These are phyloP conservation scores for Notamacropus eugenii DNA, from an alignment of 2,797 vertebrate species.

Conservation along the genomic window DNA sequence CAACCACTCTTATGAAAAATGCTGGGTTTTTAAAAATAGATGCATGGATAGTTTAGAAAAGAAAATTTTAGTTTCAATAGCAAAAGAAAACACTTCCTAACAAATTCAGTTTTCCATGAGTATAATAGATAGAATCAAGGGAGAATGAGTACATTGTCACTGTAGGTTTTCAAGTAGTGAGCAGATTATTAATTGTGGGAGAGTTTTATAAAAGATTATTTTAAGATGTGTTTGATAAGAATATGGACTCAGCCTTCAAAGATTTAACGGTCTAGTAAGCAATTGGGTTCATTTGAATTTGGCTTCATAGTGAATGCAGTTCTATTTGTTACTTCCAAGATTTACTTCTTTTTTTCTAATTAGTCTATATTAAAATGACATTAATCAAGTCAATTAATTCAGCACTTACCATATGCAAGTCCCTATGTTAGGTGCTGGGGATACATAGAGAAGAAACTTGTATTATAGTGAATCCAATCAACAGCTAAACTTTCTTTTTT, in stretches of 20 bases:
- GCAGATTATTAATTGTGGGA: neutral
- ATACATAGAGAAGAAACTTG: neutral
- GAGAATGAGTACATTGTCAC: neutral
- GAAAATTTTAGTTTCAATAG: neutral
- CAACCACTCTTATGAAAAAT: neutral
- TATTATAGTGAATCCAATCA: neutral
- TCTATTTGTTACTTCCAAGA: neutral
- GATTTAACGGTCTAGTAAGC: neutral
- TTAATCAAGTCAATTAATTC: neutral
- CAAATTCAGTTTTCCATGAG: neutral
- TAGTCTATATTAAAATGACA: neutral
- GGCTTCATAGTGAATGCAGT: neutral
- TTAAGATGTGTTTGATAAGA: neutral
- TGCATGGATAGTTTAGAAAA: neutral
- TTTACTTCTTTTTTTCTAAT: neutral
- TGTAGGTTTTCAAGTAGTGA: neutral
- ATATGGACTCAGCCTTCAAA: neutral
- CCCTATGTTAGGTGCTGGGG: neutral
- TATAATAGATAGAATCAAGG: neutral
- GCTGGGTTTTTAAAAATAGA: neutral
- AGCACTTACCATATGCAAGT: neutral
- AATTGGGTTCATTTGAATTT: neutral
- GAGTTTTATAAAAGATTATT: neutral
- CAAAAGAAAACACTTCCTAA: neutral
- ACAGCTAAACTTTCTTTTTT: neutral